Percentiles rank a stretch among this genome's conserved stretches.
Evolutionary conservation across 2,113 vertebrate species (phyloP).

Genomic region (Muntiacus reevesi): DNA sequence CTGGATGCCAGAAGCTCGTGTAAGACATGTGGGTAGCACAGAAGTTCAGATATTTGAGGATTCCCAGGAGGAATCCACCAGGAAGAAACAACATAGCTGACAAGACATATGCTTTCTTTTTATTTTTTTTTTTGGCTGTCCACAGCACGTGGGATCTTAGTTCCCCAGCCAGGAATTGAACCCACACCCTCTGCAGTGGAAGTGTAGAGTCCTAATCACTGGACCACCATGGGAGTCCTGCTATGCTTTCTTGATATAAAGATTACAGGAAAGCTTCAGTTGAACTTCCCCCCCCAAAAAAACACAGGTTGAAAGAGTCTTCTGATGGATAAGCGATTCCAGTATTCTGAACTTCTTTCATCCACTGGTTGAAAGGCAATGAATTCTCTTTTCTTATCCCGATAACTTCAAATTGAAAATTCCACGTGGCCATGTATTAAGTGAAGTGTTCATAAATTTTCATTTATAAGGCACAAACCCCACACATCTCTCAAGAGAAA

Average conservation of each 20-base stretch:
- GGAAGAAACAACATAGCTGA: not conserved
- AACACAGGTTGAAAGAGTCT: not conserved
- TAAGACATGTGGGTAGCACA: constrained; percentile 3
- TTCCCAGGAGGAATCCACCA: constrained; percentile 14
- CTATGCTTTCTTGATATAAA: constrained; percentile 32
- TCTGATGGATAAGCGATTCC: not conserved
- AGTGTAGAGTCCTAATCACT: not conserved
- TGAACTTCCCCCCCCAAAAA: not conserved
- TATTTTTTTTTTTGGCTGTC: not conserved
- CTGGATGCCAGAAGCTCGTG: not conserved
- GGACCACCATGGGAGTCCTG: no score
- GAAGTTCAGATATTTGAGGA: not conserved
- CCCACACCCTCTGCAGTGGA: not conserved
- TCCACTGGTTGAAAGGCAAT: not conserved
- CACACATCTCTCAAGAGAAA: constrained; percentile 25
- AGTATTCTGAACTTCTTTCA: constrained; percentile 5
- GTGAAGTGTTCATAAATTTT: constrained; percentile 20
- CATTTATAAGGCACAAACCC: constrained; percentile 63
- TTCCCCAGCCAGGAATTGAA: not conserved
- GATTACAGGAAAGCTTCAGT: not conserved
- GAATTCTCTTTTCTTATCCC: not conserved
- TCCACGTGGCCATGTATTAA: not conserved
- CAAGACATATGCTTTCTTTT: not conserved
- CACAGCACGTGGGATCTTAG: not conserved
- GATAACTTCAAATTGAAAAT: constrained; percentile 16